phyloP scores from a whole-genome alignment of 2,113 vertebrate genomes.

The Protobothrops flavoviridis region DNA sequence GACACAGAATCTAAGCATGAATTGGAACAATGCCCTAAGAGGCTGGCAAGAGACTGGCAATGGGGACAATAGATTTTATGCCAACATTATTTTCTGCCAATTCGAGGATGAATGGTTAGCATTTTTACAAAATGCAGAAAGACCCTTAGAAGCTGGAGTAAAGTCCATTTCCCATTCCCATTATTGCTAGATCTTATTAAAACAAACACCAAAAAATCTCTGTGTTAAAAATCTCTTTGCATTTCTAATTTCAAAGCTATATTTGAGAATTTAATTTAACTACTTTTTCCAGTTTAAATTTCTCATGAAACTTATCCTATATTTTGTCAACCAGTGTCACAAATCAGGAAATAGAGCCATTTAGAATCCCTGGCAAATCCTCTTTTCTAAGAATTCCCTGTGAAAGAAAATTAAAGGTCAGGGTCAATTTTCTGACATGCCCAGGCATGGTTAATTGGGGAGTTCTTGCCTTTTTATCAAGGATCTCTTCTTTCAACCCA shows the following conservation, averaged over 20 bases:
- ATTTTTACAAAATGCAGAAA: not conserved
- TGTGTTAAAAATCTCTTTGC: not conserved
- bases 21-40: not conserved
- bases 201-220: not conserved
- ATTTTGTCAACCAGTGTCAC: not conserved
- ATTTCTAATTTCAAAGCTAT: not conserved
- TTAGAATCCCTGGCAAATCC: not conserved
- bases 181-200: not conserved
- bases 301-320: not conserved
- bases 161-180: not conserved
- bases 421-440: not conserved
- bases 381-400: not conserved
- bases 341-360: not conserved
- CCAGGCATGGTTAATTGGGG: not conserved
- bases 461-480: not conserved
- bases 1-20: not conserved
- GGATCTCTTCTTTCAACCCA: not conserved
- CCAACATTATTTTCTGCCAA: not conserved
- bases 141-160: not conserved
- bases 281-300: not conserved
- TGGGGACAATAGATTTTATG: not conserved
- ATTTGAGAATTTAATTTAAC: not conserved
- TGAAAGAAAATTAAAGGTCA: not conserved
- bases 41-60: not conserved
- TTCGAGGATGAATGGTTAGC: not conserved